These are phyloP conservation scores for Subacronicta megacephala DNA, from an alignment of 2,888 invertebrate genomes.

Conservation along the genomic window DNA sequence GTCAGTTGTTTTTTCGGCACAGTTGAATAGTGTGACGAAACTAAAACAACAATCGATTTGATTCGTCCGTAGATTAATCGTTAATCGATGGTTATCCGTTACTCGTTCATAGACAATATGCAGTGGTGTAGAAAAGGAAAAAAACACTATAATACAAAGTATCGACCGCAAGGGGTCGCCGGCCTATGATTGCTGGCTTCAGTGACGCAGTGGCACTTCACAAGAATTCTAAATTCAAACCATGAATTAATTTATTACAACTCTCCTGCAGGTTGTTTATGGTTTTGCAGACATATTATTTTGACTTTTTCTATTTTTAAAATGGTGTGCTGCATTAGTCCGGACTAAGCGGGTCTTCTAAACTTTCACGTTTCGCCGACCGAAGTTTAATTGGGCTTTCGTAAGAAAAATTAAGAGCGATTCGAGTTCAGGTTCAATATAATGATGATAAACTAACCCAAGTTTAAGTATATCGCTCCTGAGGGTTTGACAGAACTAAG, in stretches of 20 bases:
- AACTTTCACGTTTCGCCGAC: slow-evolving; percentile 10
- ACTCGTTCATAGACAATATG: slow-evolving; percentile 38
- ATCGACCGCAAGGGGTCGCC: slow-evolving; percentile 80
- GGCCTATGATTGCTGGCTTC: slow-evolving; percentile 79
- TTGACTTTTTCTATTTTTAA: slow-evolving; percentile 3
- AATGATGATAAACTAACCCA: no score
- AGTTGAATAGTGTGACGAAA: slow-evolving; percentile 34
- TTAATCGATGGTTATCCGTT: slow-evolving; percentile 41
- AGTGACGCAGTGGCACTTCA: slow-evolving; percentile 62
- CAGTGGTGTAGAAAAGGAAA: slow-evolving; percentile 33
- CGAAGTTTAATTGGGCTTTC: slow-evolving; percentile 29
- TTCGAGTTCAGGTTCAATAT: no score
- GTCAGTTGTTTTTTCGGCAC: slow-evolving; percentile 1
- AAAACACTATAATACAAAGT: slow-evolving; percentile 54
- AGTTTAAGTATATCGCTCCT: no score
- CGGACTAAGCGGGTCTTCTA: neutral
- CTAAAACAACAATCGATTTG: slow-evolving; percentile 39
- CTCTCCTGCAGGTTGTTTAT: slow-evolving; percentile 30
- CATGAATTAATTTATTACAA: slow-evolving; percentile 56
- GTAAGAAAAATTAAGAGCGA: neutral
- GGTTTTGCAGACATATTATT: slow-evolving; percentile 19
- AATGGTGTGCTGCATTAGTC: neutral
- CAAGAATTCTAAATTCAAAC: slow-evolving; percentile 66
- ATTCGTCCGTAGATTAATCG: slow-evolving; percentile 31
- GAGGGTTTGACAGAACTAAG: no score